Base-by-base conservation (phyloP, 2,888 invertebrate genomes). In the Sesia apiformis region DNA sequence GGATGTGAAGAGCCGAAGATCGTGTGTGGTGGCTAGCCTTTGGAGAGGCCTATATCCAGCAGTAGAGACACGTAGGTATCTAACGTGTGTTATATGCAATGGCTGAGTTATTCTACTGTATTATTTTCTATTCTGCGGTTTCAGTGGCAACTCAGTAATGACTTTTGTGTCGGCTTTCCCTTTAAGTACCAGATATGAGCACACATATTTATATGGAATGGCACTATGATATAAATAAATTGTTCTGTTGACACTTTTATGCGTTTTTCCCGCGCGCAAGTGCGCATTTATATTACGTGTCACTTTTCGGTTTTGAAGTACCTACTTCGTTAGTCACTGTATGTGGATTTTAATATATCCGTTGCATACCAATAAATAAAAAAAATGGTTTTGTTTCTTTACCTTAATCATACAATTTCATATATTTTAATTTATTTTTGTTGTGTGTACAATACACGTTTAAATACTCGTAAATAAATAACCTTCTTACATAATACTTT, bases 141-240 rank as follows among this genome's bases (percentile, higher is more conserved):
- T 68, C 64, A 66, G 70, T 69, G 70, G 72, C 68, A 67, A 66
- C 63, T 60, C 61, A 57, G 64, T 71, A 72, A 75, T 74, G 72
- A 74, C 72, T 69, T 69, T 63, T 60, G 63, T 61, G 62, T 62
- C 61, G 61, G 57, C 62, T 65, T 70, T 63, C 67, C 69, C 66
- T 68, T 71, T 72, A 70, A 72, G 70, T 69, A 67, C 64, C 50
- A 5, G 50, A 46, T 46, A 46, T 46, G 46, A 23, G 46, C n/a
- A 46, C 46, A n/a, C 46, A 46, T 46, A 46, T 46, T 46, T 46
- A 46, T 46, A 46, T 46, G 46, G 7, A 46, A 46, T 46, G 46
- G 23, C 46, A 46, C 46, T 50, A 50, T 50, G 50, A 38, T 50
- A 50, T 38, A 50, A 50, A 50, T 50, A 50, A 50, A 50, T 50